phyloP scores from a whole-genome alignment of 2,797 vertebrate species.

The Bradypodion ventrale region DNA sequence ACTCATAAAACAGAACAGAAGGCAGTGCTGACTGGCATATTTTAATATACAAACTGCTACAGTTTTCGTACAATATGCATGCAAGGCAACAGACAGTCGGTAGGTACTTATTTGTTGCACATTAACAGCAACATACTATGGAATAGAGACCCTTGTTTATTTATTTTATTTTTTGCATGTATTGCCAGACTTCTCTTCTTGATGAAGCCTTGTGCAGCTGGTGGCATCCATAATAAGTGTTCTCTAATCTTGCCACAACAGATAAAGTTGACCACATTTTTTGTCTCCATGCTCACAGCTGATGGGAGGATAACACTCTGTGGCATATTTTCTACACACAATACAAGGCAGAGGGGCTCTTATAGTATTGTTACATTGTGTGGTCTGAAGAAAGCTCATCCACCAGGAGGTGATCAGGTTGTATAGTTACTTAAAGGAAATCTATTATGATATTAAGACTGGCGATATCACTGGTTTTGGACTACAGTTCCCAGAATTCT shows the following conservation, averaged over 20 bases:
- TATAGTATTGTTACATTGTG: background rate
- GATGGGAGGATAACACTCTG: background rate
- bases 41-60: conserved; percentile 8
- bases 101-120: background rate
- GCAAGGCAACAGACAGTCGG: background rate
- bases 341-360: background rate
- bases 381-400: background rate
- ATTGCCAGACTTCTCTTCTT: background rate
- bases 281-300: background rate
- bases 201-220: background rate
- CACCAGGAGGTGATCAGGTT: background rate
- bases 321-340: too few species aligned
- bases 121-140: background rate
- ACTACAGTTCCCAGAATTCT: too few species aligned
- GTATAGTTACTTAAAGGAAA: background rate
- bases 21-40: background rate
- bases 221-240: background rate
- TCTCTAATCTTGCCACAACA: background rate
- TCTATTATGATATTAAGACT: background rate
- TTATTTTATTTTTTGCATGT: background rate
- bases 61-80: background rate
- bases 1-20: conserved; percentile 16
- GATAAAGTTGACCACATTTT: background rate
- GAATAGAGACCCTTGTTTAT: background rate
- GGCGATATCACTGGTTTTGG: too few species aligned